A percentile compares a stretch with the other conserved stretches of the same genome.
Evolutionary conservation across 23 tunicate species (phyloP).

Genomic region (Aplidium turbinatum): DNA sequence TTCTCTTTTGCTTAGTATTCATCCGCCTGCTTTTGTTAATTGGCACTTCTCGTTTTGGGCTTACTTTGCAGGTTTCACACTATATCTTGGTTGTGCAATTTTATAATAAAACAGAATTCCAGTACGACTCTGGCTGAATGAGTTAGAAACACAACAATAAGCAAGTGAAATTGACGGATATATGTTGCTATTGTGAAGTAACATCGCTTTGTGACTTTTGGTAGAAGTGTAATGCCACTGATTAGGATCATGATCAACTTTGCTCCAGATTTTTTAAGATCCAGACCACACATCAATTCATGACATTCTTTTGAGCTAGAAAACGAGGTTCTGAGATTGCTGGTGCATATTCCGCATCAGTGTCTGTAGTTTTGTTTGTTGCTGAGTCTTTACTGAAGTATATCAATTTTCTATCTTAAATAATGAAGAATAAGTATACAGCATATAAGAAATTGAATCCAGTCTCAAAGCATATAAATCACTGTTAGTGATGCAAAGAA

Average conservation of each 20-base stretch:
- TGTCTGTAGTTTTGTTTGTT: conserved; percentile 22
- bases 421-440: conserved; percentile 2
- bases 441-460: conserved; percentile 12
- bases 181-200: conserved; percentile 25
- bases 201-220: conserved; percentile 11
- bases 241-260: conserved; percentile 27
- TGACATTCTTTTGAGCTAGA: conserved; percentile 28
- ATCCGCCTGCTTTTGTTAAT: too few relatives aligned
- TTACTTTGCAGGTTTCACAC: too few relatives aligned
- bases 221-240: conserved; percentile 7
- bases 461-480: conserved; percentile 21
- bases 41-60: too few relatives aligned
- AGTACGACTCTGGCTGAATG: too few relatives aligned
- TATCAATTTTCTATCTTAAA: conserved; percentile 19
- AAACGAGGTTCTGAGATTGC: conserved; percentile 27
- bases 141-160: too few relatives aligned
- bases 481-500: conserved; percentile 19
- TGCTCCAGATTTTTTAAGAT: conserved; percentile 34
- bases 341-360: conserved; percentile 34
- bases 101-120: too few relatives aligned
- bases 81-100: too few relatives aligned
- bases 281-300: conserved; percentile 33
- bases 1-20: too few relatives aligned
- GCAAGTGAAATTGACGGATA: conserved; percentile 35
- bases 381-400: conserved; percentile 37